Base-by-base conservation (phyloP, 2,797 vertebrate genomes). In the Molossus molossus region DNA sequence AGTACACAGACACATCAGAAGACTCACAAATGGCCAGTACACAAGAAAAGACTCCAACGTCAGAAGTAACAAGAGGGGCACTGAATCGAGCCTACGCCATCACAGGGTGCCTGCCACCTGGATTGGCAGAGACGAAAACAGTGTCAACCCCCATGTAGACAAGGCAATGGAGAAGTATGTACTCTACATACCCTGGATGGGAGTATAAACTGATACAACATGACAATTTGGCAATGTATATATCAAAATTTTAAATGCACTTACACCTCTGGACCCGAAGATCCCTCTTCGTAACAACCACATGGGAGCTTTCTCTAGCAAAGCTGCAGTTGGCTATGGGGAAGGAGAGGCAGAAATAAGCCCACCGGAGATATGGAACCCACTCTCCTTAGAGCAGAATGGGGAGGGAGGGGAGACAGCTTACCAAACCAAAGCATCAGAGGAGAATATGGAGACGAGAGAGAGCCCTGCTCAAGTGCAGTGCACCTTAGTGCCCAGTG, bases 261-360 rank as follows among this genome's bases (percentile, higher is more conserved):
- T 48, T 37, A 67, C 2, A 29, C 20, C 50, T 60, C 9, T 67
- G 64, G 57, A 50, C 53, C n/a, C 25, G 67, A 14, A 18, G 81
- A 37, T 73, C 21, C 21, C 33, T 86, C 67, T 94, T 87, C 8
- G 3, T 58, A 80, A 72, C 11, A 37, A 55, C 25, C 12, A 15
- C 5, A 58, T 0, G 7, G 81, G n/a, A 62, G 72, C 12, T 69
- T 69, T 79, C 58, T 53, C 55, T 55, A 48, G 82, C 72, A 25
- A 33, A 48, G 21, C 0, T 62, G n/a, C 11, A 7, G 4, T 50
- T 23, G 9, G 85, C 29, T 73, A 1, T 29, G 60, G 4, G 17
- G 58, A 93, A 96, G 50, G 27, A 67, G 37, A 72, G 37, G 81
- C 83, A 87, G 53, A 29, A 29, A 57, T 12, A 50, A 77, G 64